These are phyloP conservation scores for Tenebrio molitor DNA, from an alignment of 1,140 invertebrate genomes.

Conservation along the genomic window DNA sequence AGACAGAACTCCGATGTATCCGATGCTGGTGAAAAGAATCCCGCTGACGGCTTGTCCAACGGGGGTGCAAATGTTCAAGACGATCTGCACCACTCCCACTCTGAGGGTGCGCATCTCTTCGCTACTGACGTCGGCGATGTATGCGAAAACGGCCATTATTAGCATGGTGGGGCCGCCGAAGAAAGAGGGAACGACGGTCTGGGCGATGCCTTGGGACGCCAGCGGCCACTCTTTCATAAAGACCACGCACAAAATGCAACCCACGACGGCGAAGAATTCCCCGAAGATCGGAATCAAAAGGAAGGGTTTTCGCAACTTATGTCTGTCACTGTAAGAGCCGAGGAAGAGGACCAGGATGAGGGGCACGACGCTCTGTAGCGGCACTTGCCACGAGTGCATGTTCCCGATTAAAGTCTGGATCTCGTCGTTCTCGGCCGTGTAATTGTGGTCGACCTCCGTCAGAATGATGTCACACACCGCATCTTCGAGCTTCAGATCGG, in stretches of 20 bases:
- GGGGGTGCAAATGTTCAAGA: constrained; percentile 63
- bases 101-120: constrained; percentile 70
- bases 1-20: constrained; percentile 59
- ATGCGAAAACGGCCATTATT: constrained; percentile 71
- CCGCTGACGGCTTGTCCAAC: constrained; percentile 60
- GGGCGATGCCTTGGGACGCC: constrained; percentile 70
- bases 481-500: constrained; percentile 58
- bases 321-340: constrained; percentile 76
- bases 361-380: constrained; percentile 66
- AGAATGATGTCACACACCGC: constrained; percentile 67
- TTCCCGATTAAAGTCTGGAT: constrained; percentile 62
- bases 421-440: constrained; percentile 54
- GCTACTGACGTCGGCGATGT: constrained; percentile 72
- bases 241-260: constrained; percentile 69
- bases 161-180: constrained; percentile 71
- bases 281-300: constrained; percentile 74
- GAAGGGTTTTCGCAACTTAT: constrained; percentile 75
- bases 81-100: constrained; percentile 71
- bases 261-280: constrained; percentile 69
- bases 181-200: constrained; percentile 70
- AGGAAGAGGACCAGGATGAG: constrained; percentile 74
- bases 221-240: constrained; percentile 70
- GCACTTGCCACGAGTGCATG: constrained; percentile 64
- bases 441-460: constrained; percentile 61
- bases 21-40: constrained; percentile 57